Evolutionary conservation across 1,140 invertebrate genomes (phyloP).

Genomic region (Megathymus violae): DNA sequence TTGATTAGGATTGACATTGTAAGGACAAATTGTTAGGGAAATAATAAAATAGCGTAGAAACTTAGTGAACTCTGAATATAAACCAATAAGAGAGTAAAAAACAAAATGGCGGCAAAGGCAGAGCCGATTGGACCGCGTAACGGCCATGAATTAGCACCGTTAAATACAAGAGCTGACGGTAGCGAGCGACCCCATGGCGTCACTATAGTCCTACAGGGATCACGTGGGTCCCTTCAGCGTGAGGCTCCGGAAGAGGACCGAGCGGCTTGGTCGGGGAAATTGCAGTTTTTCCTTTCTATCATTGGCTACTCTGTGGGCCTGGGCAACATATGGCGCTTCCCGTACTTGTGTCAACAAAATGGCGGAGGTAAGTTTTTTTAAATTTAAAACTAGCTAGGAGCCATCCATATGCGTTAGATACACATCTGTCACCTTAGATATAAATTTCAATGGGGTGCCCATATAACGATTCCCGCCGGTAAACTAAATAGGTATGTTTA

Average conservation of each 20-base stretch:
- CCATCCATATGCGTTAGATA: too few species aligned
- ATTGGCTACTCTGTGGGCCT: constrained; percentile 96
- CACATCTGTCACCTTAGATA: too few species aligned
- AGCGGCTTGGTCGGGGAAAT: constrained; percentile 92
- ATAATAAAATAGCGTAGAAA: neutral
- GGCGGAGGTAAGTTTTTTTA: constrained; percentile 91
- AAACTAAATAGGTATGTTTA: too few species aligned
- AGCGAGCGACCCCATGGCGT: constrained; percentile 85
- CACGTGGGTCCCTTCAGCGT: constrained; percentile 74
- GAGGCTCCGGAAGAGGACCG: constrained; percentile 85
- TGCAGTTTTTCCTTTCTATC: constrained; percentile 96
- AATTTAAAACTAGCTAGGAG: too few species aligned
- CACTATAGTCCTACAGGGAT: constrained; percentile 85
- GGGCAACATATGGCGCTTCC: constrained; percentile 98
- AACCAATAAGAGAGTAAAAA: constrained; percentile 18
- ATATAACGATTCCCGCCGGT: too few species aligned
- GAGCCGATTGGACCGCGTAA: constrained; percentile 85
- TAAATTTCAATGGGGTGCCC: too few species aligned
- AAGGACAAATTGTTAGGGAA: neutral
- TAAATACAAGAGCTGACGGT: constrained; percentile 87
- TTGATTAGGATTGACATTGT: constrained; percentile 23
- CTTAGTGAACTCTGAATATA: neutral
- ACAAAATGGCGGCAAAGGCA: constrained; percentile 76
- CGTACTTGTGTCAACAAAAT: constrained; percentile 97
- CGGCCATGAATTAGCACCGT: constrained; percentile 90